Evolutionary conservation across 2,888 invertebrate genomes (phyloP).

Genomic region (Limnephilus rhombicus): DNA sequence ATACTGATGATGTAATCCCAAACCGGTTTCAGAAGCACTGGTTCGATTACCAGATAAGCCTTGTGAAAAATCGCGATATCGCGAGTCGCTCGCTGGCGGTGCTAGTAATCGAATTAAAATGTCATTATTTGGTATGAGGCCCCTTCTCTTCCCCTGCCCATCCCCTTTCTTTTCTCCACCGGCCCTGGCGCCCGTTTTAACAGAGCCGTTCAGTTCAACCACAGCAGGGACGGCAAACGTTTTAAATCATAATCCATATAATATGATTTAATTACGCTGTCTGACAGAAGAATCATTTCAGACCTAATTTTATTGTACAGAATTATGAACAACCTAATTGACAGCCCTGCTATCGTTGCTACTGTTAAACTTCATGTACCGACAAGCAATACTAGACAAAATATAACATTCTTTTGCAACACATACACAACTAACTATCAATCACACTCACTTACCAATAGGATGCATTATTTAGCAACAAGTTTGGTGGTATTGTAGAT

Average conservation of each 20-base stretch:
- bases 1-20: neutral
- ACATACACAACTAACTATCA: no score
- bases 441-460: no score
- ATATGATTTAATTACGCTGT: no score
- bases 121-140: constrained; percentile 62
- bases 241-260: neutral
- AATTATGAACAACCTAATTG: no score
- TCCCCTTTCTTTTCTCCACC: neutral
- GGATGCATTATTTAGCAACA: no score
- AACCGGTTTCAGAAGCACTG: neutral
- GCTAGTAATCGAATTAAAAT: constrained; percentile 59
- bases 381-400: no score
- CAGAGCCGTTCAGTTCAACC: neutral
- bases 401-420: no score
- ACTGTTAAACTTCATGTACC: no score
- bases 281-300: no score
- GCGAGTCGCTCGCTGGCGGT: constrained; percentile 6
- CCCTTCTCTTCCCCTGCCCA: neutral
- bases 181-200: neutral
- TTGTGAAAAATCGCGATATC: constrained; percentile 61
- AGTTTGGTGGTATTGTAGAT: no score
- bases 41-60: constrained; percentile 21
- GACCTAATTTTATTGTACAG: no score
- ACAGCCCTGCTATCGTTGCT: no score
- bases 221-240: neutral